Evolutionary conservation across 2,888 invertebrate genomes (phyloP).

Genomic region (Cylindroiulus punctatus): DNA sequence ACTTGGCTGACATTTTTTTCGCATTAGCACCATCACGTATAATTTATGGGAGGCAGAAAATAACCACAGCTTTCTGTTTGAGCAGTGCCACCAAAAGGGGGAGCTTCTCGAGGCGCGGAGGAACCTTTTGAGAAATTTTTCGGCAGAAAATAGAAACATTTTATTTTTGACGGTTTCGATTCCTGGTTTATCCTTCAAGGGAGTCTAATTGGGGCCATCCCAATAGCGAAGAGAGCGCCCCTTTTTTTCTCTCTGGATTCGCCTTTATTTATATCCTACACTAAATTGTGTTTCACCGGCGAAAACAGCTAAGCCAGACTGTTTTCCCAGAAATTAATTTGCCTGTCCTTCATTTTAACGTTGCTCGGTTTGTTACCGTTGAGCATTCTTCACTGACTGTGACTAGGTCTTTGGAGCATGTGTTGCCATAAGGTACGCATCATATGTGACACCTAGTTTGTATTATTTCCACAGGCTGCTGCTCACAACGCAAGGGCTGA

Average conservation of each 20-base stretch:
- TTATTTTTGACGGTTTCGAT: constrained; percentile 43
- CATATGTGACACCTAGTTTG: not conserved
- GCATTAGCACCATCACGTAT: not conserved
- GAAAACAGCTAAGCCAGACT: not conserved
- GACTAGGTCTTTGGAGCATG: not conserved
- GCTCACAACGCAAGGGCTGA: not conserved
- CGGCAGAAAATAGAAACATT: constrained; percentile 32
- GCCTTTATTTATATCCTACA: constrained; percentile 9
- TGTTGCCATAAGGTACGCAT: not conserved
- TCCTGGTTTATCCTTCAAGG: constrained; percentile 37
- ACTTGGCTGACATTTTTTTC: not conserved
- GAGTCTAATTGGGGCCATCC: constrained; percentile 31
- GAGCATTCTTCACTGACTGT: not conserved
- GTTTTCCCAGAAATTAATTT: not conserved
- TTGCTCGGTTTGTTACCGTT: not conserved
- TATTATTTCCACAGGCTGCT: not conserved
- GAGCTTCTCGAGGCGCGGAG: not conserved
- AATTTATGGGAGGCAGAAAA: constrained; percentile 24
- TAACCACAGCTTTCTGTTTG: constrained; percentile 1
- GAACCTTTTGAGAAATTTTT: constrained; percentile 27
- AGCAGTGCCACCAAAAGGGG: constrained; percentile 34
- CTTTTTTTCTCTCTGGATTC: not conserved
- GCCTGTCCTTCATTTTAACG: not conserved
- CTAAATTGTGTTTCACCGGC: not conserved
- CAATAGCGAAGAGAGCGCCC: not conserved